Conservation (phyloP, 2,888 invertebrate genomes). For the Drosophila neotestacea region DNA sequence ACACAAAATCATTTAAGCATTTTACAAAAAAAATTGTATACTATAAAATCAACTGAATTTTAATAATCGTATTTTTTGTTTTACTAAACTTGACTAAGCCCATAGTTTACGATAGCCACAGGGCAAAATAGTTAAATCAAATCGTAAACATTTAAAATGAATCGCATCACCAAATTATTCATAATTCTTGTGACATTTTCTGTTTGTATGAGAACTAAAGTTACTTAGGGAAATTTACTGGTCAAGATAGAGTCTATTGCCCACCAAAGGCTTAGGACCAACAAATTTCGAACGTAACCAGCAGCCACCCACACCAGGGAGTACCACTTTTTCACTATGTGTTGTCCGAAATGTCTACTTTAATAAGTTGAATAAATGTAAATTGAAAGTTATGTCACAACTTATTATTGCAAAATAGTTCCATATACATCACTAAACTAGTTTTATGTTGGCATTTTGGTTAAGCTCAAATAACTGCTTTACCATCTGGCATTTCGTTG, state of each 20-base stretch:
- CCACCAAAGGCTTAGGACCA: not conserved
- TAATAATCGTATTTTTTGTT: no score
- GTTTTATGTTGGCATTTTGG: constrained; percentile 17
- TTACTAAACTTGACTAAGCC: no score
- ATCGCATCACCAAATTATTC: not conserved
- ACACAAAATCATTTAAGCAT: no score
- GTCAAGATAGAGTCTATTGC: not conserved
- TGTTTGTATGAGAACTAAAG: not conserved
- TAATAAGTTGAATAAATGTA: not conserved
- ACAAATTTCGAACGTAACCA: not conserved
- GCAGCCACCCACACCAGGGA: not conserved
- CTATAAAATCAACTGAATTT: no score
- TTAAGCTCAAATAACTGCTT: constrained; percentile 20
- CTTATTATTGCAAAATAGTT: not conserved
- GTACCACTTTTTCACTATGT: not conserved
- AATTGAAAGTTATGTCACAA: not conserved
- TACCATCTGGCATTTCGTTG: constrained; percentile 7
- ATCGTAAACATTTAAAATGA: not conserved
- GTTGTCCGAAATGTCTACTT: not conserved
- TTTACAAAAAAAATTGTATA: no score
- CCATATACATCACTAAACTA: not conserved
- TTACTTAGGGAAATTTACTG: not conserved
- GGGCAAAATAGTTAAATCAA: not conserved
- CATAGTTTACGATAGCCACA: no score
- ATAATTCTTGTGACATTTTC: not conserved